Evolutionary conservation across 2,888 invertebrate species (phyloP).

Genomic region (Orchesellides sinensis): DNA sequence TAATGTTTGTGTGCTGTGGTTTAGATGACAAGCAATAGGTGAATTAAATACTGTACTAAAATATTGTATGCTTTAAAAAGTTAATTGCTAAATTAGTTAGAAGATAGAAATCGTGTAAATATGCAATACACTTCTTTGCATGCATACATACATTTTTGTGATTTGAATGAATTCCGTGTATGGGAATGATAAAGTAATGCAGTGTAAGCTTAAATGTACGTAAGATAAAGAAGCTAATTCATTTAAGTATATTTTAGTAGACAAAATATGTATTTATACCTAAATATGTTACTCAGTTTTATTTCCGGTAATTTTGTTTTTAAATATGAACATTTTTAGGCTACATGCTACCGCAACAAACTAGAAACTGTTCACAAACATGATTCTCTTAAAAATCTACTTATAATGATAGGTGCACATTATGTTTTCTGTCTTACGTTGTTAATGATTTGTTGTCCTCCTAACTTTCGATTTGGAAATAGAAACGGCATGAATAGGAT

Average conservation of each 20-base stretch:
- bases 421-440: background rate
- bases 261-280: background rate
- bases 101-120: background rate
- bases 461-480: background rate
- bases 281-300: background rate
- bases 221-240: background rate
- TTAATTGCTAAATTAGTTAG: background rate
- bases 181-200: no score
- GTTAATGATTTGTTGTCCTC: background rate
- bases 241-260: background rate
- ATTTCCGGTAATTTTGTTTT: background rate
- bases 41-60: background rate
- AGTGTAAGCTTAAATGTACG: no score
- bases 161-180: no score
- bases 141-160: no score
- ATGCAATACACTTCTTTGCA: slow-evolving; percentile 2
- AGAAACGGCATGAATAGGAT: background rate
- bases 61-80: background rate
- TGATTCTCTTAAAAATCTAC: no score
- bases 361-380: background rate
- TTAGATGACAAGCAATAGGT: background rate
- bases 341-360: background rate
- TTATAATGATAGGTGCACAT: background rate
- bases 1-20: background rate
- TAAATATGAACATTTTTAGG: background rate